Percentiles rank a stretch among this genome's conserved stretches.
Evolutionary conservation across 2,888 invertebrate genomes (phyloP).

Genomic region (Acrocera orbiculus): DNA sequence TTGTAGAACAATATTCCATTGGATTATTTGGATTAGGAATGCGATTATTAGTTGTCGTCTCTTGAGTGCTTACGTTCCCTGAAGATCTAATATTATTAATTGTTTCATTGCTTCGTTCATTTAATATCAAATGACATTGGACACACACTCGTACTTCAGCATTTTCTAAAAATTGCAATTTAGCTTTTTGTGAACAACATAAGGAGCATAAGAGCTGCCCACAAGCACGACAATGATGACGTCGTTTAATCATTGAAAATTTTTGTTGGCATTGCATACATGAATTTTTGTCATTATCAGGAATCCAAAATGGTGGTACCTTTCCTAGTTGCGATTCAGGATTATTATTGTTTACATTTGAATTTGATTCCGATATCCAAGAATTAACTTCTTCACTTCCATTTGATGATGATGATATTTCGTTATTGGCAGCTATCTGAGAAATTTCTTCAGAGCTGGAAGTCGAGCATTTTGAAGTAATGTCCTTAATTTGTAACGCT

Average conservation of each 20-base stretch:
- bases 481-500: slow-evolving; percentile 8
- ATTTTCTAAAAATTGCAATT: slow-evolving; percentile 52
- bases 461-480: slow-evolving; percentile 13
- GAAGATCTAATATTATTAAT: background rate
- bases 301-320: slow-evolving; percentile 71
- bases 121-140: slow-evolving; percentile 45
- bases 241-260: slow-evolving; percentile 63
- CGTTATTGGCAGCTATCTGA: no score
- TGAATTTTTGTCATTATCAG: slow-evolving; percentile 59
- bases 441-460: slow-evolving; percentile 17
- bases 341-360: background rate
- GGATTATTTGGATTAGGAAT: slow-evolving; percentile 72
- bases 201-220: slow-evolving; percentile 65
- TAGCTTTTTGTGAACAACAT: slow-evolving; percentile 55
- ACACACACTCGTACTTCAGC: slow-evolving; percentile 63
- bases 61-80: background rate
- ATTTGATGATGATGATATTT: slow-evolving; percentile 13
- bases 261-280: slow-evolving; percentile 69
- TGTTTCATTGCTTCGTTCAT: slow-evolving; percentile 24
- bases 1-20: slow-evolving; percentile 69
- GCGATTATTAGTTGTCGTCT: background rate
- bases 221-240: slow-evolving; percentile 79
- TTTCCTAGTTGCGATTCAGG: slow-evolving; percentile 39
- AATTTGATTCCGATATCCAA: slow-evolving; percentile 15
- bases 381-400: background rate